Evolutionary conservation across 30 jellyfish, hydroid and myxozoan genomes (phyloP), one percentile per base, ranked within the genome.

Genomic region (Pseudorhiza aurosa): DNA sequence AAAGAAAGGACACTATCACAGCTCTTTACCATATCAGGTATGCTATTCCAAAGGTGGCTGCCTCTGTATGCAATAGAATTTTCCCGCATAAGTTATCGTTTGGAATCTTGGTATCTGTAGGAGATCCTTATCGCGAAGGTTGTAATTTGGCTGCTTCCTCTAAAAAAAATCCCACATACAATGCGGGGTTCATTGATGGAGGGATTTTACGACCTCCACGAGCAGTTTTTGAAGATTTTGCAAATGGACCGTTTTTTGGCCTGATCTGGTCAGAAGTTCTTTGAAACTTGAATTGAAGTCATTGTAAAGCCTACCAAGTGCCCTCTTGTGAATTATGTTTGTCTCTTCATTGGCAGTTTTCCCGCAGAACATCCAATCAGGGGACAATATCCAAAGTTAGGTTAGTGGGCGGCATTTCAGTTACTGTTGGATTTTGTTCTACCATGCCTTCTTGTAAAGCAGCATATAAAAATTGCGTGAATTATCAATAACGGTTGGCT

Each of bases 291-390:
- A 65, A 65, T 35, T 43, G 62, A 35, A 35, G 80, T 65, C 62
- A 35, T 30, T 65, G 80, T 43, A 65, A 14, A 18, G 40, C 39
- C 59, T 65, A 43, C 64, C 64, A 37, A 33, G 80, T 28, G 65
- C 80, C 15, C 62, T 65, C 62, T 65, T 43, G 62, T 65, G 80
- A 26, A 65, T 65, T 35, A 63, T 37, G 65, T 65, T 65, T 30
- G 35, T 65, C 65, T 35, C 62, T 35, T 65, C 62, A 65, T 65
- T 32, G 33, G 59, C 62, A 43, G 59, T 65, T 43, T 65, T 64
- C 2, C 28, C 76, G 76, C 76, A 62, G 46, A 29, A 62, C 76
- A 62, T 62, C 76, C 76, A 62, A 29, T 18, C 22, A 8, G 28
- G 56, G 50, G 76, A 56, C 14, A 26, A 62, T 4, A 29, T 15